Conservation (phyloP, 1,140 invertebrate species). For the Charaxes varanes region DNA sequence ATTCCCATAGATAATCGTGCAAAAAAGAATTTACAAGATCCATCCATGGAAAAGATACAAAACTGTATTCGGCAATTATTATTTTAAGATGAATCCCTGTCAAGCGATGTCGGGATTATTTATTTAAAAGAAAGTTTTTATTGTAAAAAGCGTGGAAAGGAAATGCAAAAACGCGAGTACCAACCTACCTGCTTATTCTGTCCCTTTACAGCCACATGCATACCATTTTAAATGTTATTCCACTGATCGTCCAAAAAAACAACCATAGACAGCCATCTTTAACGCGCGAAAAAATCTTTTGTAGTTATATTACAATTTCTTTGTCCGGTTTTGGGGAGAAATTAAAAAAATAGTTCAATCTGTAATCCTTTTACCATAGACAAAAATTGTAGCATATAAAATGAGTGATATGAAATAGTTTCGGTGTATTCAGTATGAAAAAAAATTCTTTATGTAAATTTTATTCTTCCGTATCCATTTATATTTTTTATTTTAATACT, state of each 20-base stretch:
- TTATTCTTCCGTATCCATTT: no score
- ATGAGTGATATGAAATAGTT: no score
- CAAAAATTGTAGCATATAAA: no score
- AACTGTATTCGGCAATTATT: slow-evolving; percentile 54
- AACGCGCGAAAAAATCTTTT: slow-evolving; percentile 40
- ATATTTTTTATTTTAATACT: no score
- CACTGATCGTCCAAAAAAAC: slow-evolving; percentile 51
- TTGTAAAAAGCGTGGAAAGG: slow-evolving; percentile 69
- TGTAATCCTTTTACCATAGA: slow-evolving; percentile 47
- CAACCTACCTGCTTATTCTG: slow-evolving; percentile 46
- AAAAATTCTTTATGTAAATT: no score
- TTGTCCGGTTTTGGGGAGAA: slow-evolving; percentile 35
- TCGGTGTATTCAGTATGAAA: no score
- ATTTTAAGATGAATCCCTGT: slow-evolving; percentile 69
- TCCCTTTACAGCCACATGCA: slow-evolving; percentile 61
- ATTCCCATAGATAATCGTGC: no score
- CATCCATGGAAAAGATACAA: slow-evolving; percentile 31
- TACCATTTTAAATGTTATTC: slow-evolving; percentile 48
- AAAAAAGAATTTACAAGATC: no score
- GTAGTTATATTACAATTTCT: slow-evolving; percentile 37
- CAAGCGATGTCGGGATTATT: slow-evolving; percentile 66
- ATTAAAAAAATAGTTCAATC: slow-evolving; percentile 32
- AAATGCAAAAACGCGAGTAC: slow-evolving; percentile 69
- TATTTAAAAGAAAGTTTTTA: slow-evolving; percentile 74
- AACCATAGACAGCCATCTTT: slow-evolving; percentile 44